phyloP scores from a whole-genome alignment of 2,888 invertebrate species.

The Rotaria macrura region DNA sequence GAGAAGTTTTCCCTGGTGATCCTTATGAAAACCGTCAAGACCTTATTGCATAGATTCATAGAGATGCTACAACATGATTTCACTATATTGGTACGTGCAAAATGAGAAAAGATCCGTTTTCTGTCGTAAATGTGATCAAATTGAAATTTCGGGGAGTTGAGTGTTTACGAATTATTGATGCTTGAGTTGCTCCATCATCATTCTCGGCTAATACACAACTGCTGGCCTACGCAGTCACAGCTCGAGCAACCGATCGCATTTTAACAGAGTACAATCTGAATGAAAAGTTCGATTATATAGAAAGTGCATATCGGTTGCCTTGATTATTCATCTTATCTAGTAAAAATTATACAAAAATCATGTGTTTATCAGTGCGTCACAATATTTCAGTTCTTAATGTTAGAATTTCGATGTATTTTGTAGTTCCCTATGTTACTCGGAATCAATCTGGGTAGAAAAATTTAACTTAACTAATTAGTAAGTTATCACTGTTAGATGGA shows the following conservation, averaged over 20 bases:
- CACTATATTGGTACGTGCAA: conserved; percentile 23
- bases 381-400: no score
- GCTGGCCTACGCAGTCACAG: conserved; percentile 38
- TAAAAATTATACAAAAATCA: no score
- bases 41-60: not conserved
- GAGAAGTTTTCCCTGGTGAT: not conserved
- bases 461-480: no score
- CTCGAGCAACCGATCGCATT: conserved; percentile 36
- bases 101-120: conserved; percentile 11
- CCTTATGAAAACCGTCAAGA: not conserved
- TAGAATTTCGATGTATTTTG: no score
- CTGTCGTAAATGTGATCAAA: conserved; percentile 13
- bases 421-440: no score
- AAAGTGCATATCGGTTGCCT: no score
- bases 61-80: conserved; percentile 21
- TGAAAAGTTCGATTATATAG: not conserved
- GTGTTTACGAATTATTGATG: conserved; percentile 38
- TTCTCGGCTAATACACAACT: conserved; percentile 38
- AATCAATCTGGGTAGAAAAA: no score
- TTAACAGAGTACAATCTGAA: not conserved
- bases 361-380: no score
- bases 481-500: no score
- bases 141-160: conserved; percentile 37
- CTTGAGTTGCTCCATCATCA: conserved; percentile 38
- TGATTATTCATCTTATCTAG: no score